Conservation (phyloP, 2,113 vertebrate genomes). For the Oceanodroma tethys region DNA sequence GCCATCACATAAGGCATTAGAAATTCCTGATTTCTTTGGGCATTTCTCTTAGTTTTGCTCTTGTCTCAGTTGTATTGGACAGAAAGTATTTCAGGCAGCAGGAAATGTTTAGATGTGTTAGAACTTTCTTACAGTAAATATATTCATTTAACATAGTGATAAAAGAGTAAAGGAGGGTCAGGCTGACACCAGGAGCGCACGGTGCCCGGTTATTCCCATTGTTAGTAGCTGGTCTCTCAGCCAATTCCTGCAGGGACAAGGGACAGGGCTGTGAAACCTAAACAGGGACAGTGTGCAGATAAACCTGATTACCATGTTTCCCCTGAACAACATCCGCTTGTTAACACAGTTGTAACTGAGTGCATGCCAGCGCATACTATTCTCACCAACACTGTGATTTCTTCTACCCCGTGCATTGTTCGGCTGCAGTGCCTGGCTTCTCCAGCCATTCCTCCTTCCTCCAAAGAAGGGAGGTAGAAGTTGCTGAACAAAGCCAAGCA, state of each 20-base stretch:
- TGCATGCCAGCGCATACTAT: fast-evolving
- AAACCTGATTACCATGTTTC: not conserved
- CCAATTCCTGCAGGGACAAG: not conserved
- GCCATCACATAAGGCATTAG: not conserved
- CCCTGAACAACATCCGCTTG: not conserved
- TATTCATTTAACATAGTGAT: not conserved
- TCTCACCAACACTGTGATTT: not conserved
- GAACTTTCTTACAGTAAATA: not conserved
- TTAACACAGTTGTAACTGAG: not conserved
- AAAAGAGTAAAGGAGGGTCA: not conserved
- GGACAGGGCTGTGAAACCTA: not conserved
- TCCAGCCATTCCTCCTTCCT: not conserved
- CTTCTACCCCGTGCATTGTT: not conserved
- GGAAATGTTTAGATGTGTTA: not conserved
- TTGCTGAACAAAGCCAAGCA: slow-evolving; percentile 1
- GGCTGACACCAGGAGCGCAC: not conserved
- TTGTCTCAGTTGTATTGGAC: not conserved
- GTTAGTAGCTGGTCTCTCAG: not conserved
- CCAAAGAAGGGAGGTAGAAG: not conserved
- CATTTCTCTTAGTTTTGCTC: not conserved
- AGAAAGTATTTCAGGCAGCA: not conserved
- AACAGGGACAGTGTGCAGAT: not conserved
- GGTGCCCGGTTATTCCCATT: not conserved
- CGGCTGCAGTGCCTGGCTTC: not conserved
- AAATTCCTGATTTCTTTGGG: not conserved